Evolutionary conservation across 1,140 invertebrate genomes (phyloP).

Genomic region (Pseudoatta argentina): DNA sequence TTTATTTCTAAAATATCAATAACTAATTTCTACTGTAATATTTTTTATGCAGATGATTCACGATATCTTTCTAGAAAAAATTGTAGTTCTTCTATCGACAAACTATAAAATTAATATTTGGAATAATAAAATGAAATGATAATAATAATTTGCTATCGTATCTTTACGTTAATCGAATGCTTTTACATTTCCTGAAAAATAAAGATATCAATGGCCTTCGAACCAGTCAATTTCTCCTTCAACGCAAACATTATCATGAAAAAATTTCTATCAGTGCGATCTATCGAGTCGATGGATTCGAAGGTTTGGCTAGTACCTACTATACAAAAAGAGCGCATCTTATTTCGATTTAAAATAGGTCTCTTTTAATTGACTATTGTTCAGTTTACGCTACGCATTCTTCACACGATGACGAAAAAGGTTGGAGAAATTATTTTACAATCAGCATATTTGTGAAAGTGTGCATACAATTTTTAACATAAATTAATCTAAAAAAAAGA

Average conservation of each 20-base stretch:
- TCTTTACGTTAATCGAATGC: background rate
- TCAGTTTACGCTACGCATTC: background rate
- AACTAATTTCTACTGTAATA: background rate
- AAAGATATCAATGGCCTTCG: background rate
- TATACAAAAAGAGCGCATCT: conserved; percentile 5
- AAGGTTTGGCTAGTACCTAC: background rate
- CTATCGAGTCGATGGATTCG: background rate
- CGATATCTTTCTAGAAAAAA: background rate
- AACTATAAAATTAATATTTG: background rate
- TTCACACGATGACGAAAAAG: background rate
- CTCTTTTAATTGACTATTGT: conserved; percentile 9
- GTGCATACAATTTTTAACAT: background rate
- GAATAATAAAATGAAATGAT: background rate
- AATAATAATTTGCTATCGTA: background rate
- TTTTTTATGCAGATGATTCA: background rate
- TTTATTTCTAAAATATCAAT: background rate
- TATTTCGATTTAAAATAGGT: conserved; percentile 26
- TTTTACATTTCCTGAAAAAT: background rate
- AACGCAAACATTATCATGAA: background rate
- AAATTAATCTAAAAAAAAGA: background rate
- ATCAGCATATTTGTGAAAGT: background rate
- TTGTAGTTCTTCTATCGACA: background rate
- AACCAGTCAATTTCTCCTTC: background rate
- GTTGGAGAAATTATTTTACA: background rate
- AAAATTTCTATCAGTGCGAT: conserved; percentile 16